Base-by-base conservation (phyloP, 2,888 invertebrate species). In the Zhengitettix transpicula region DNA sequence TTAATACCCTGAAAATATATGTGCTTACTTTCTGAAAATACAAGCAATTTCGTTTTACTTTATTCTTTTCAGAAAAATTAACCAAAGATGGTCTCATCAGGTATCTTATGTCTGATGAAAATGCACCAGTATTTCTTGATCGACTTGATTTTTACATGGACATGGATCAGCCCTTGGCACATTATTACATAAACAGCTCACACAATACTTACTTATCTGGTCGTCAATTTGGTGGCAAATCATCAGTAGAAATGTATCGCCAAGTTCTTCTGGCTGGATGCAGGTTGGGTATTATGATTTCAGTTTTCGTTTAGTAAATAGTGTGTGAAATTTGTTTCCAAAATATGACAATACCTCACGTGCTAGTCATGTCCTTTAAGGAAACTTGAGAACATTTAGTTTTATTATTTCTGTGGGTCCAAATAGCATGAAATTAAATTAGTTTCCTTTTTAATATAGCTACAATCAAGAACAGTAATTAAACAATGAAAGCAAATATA, bases 71-170 rank as follows among this genome's bases (percentile, higher is more conserved):
- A 53, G 28, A 17, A 53, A 53, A 53, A 12, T 16, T 98, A 66
- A 90, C 91, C 62, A 87, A 96, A 73, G 97, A 98, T 74, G 98
- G 98, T 47, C 83, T 99, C 67, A 94, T 97, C 74, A 86, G 97
- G 62, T 99, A 98, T 77, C 81, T 99, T 66, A 99, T 99, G 96
- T 98, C 98, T 0, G 99, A 99, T 73, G 99, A 99, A 76, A 99
- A 99, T 77, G 96, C 98, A 0, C 98, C 99, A 0, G 98, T 99
- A 64, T 99, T 99, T 76, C 79, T 99, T 66, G 99, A 99, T 75
- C 82, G 97, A n/a, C 77, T 98, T 66, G 97, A 97, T 72, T 89
- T 92, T 69, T 95, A 95, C 70, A 90, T 89, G 90, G 98, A 99
- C 66, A 98, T 99, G 99, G 98, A 99, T 72, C 96, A 98, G 72